These are phyloP conservation scores for Numenius arquata DNA, from an alignment of 2,113 vertebrate species.

Conservation along the genomic window DNA sequence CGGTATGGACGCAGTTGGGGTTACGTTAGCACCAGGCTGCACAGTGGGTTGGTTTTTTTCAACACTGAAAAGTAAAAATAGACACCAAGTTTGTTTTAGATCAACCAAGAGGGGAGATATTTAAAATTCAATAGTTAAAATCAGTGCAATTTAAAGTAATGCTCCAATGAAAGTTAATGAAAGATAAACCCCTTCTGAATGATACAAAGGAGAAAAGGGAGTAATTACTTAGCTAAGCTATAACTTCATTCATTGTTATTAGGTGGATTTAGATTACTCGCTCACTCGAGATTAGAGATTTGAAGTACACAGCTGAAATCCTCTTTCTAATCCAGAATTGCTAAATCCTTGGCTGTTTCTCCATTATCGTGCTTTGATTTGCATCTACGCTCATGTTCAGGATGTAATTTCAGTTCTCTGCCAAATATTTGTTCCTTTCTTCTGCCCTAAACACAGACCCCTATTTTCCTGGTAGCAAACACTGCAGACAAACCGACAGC, in stretches of 20 bases:
- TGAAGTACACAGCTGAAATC: constrained; percentile 62
- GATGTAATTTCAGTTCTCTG: constrained; percentile 7
- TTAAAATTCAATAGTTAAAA: neutral
- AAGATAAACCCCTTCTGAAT: neutral
- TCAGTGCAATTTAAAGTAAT: neutral
- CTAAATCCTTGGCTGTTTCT: constrained; percentile 57
- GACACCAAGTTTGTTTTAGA: neutral
- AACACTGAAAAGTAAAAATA: neutral
- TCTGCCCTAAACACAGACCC: neutral
- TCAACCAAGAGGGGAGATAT: neutral
- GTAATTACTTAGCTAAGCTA: constrained; percentile 15
- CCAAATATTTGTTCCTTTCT: neutral
- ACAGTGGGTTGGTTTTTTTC: neutral
- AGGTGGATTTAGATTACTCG: constrained; percentile 58
- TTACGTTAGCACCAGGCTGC: neutral
- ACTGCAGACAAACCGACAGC: neutral
- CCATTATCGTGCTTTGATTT: neutral
- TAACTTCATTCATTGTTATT: constrained; percentile 49
- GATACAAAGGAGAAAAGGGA: neutral
- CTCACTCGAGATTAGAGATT: constrained; percentile 60
- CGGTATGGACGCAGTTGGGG: neutral
- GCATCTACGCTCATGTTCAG: constrained; percentile 7
- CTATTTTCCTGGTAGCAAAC: neutral
- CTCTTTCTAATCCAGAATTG: constrained; percentile 49
- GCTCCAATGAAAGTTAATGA: neutral